These are phyloP conservation scores for Glaucomys volans DNA, from an alignment of 2,113 vertebrate species.

Conservation along the genomic window DNA sequence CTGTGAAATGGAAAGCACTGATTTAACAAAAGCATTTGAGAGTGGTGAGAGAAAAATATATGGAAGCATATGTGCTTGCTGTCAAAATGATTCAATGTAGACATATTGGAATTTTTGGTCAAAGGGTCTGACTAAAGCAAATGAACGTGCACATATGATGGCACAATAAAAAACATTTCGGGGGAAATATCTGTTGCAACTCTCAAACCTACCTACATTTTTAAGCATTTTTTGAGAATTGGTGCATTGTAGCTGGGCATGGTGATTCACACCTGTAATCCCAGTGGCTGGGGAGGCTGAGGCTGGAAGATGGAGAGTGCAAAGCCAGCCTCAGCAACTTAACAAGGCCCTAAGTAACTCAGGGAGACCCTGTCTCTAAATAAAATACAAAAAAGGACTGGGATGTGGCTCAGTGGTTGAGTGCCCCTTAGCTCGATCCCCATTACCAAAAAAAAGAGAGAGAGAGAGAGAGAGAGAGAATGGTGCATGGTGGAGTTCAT, in stretches of 20 bases:
- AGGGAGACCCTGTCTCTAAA: too few relatives aligned
- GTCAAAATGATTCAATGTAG: not conserved
- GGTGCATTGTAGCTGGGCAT: not conserved
- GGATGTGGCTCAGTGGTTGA: too few relatives aligned
- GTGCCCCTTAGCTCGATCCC: too few relatives aligned
- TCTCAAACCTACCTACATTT: not conserved
- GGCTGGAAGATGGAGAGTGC: too few relatives aligned
- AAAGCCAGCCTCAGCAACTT: too few relatives aligned
- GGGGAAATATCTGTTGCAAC: not conserved
- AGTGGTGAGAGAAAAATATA: not conserved
- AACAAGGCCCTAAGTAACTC: too few relatives aligned
- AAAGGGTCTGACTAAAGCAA: constrained; percentile 29
- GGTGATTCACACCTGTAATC: too few relatives aligned
- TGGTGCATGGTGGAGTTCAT: too few relatives aligned
- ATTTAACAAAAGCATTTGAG: not conserved
- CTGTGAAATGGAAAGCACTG: not conserved
- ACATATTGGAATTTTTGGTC: not conserved
- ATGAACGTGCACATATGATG: not conserved
- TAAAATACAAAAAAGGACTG: too few relatives aligned
- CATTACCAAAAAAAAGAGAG: too few relatives aligned
- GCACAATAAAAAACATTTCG: not conserved
- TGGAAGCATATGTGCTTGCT: not conserved
- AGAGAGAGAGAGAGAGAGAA: too few relatives aligned
- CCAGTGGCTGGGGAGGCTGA: too few relatives aligned
- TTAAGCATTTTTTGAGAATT: not conserved